Conservation (phyloP, 2,113 vertebrate species). For the Burhinus oedicnemus region DNA sequence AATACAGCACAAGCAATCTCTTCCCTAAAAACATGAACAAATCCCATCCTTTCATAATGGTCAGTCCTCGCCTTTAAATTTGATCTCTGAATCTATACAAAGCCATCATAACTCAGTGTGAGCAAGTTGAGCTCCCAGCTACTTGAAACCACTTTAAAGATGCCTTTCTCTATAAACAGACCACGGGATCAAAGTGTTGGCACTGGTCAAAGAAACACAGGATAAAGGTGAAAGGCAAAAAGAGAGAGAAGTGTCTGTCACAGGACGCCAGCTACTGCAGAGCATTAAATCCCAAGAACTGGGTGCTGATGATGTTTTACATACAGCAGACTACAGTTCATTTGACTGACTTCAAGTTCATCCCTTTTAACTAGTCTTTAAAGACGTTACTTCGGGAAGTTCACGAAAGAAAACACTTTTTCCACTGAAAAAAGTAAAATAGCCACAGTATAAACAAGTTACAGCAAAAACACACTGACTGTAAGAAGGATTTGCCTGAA, state of each 20-base stretch:
- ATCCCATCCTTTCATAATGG: background rate
- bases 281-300: background rate
- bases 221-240: background rate
- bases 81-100: background rate
- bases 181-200: background rate
- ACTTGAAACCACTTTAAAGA: background rate
- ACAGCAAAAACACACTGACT: background rate
- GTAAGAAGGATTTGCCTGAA: slow-evolving; percentile 16
- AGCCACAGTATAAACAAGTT: background rate
- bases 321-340: background rate
- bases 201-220: background rate
- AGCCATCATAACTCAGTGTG: background rate
- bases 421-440: background rate
- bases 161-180: background rate
- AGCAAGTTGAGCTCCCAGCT: background rate
- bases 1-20: background rate
- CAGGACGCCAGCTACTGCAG: background rate
- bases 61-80: background rate
- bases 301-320: background rate
- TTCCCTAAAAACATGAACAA: background rate
- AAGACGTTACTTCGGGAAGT: background rate
- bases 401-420: background rate
- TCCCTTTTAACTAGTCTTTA: background rate
- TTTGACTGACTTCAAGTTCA: background rate
- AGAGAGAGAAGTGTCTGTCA: background rate